A percentile compares a stretch with the other conserved stretches of the same genome.
Conservation (phyloP, 2,113 vertebrate genomes). For the Emydocephalus ijimae region DNA sequence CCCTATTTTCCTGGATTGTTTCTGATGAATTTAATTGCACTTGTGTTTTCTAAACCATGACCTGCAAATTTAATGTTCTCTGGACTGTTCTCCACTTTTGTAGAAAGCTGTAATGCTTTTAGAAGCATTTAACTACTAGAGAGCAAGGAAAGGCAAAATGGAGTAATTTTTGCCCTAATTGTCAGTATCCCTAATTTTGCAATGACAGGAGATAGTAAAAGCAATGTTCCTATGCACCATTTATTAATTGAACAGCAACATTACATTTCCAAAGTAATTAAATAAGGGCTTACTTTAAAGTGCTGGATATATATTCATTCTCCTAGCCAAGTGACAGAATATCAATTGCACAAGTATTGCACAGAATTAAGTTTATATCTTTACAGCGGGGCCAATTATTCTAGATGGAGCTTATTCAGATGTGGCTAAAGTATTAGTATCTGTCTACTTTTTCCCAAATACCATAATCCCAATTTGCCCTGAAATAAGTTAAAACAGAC, state of each 20-base stretch:
- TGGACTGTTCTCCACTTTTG: not conserved
- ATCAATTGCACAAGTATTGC: not conserved
- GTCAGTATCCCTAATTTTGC: not conserved
- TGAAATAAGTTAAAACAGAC: not conserved
- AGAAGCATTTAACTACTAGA: not conserved
- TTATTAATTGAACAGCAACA: not conserved
- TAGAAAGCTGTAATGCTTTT: not conserved
- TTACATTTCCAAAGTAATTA: slow-evolving; percentile 10
- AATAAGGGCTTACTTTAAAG: not conserved
- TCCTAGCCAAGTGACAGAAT: not conserved
- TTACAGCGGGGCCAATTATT: not conserved
- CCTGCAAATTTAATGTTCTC: not conserved
- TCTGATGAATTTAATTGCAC: not conserved
- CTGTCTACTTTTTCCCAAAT: not conserved
- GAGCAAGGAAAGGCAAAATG: not conserved
- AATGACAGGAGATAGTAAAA: not conserved
- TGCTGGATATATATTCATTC: not conserved
- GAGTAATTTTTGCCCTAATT: not conserved
- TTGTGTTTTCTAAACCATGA: not conserved
- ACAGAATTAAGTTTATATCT: not conserved
- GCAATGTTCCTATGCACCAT: not conserved
- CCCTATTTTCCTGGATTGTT: not conserved
- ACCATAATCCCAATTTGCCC: not conserved
- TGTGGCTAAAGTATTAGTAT: not conserved
- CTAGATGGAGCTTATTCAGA: not conserved